A percentile compares a stretch with the other conserved stretches of the same genome.
These are phyloP conservation scores for Rhabdomys pumilio DNA, from an alignment of 2,797 vertebrate species.

Conservation along the genomic window DNA sequence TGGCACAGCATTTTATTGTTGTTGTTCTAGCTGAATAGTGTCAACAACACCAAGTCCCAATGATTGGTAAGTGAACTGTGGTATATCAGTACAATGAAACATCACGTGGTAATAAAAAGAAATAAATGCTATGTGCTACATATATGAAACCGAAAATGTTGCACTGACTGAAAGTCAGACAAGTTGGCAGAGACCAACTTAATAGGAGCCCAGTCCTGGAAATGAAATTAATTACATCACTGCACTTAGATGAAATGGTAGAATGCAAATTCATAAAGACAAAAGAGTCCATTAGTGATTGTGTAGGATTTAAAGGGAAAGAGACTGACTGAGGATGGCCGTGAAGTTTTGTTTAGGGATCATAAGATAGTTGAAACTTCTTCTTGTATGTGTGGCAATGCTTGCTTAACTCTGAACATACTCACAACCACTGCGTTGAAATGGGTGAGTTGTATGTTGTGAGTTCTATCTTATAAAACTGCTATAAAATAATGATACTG, in stretches of 20 bases:
- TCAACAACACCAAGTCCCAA: slow-evolving; percentile 8
- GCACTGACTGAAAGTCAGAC: background rate
- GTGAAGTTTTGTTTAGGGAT: background rate
- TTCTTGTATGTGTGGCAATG: background rate
- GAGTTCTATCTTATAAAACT: slow-evolving; percentile 1
- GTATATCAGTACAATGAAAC: background rate
- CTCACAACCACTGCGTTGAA: background rate
- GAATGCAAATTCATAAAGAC: background rate
- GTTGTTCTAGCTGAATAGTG: slow-evolving; percentile 1
- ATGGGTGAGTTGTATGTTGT: background rate
- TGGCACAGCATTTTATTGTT: background rate
- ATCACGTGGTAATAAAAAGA: background rate
- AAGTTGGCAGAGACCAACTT: background rate
- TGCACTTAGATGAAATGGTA: slow-evolving; percentile 11
- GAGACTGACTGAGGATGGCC: background rate
- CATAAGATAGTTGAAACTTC: background rate
- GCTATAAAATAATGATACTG: background rate
- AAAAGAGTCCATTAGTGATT: background rate
- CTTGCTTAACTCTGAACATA: background rate
- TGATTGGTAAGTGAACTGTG: background rate
- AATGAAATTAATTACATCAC: background rate
- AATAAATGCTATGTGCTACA: background rate
- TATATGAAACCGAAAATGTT: background rate
- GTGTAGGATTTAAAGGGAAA: background rate
- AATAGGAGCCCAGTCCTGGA: background rate